A percentile compares a stretch with the other conserved stretches of the same genome.
Conservation (phyloP, 2,797 vertebrate species). For the Pangasius djambal region DNA sequence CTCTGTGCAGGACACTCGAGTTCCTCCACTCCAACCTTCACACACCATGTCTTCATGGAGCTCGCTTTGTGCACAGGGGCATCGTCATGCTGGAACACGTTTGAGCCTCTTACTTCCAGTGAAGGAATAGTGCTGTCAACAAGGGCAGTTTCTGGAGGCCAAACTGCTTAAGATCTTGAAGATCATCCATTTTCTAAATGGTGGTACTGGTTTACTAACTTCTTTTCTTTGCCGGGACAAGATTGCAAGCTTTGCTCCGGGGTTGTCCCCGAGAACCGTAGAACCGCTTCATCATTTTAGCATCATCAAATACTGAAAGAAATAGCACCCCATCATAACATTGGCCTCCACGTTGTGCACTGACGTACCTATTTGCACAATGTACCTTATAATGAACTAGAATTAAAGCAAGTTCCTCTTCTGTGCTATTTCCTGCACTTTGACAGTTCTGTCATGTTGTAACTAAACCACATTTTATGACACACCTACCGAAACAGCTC, state of each 20-base stretch:
- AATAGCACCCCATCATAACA: not conserved
- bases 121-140: not conserved
- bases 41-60: too few relatives aligned
- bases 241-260: not conserved
- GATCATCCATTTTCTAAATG: not conserved
- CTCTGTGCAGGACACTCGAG: too few relatives aligned
- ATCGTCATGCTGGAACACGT: too few relatives aligned
- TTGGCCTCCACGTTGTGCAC: not conserved
- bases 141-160: not conserved
- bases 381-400: not conserved
- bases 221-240: not conserved
- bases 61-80: too few relatives aligned
- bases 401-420: not conserved
- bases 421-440: not conserved
- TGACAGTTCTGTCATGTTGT: not conserved
- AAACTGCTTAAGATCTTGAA: not conserved
- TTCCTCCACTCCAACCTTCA: too few relatives aligned
- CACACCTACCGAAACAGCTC: not conserved
- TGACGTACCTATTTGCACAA: not conserved
- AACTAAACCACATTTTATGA: not conserved
- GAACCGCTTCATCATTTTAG: not conserved
- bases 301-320: not conserved
- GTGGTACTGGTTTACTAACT: not conserved
- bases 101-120: too few relatives aligned
- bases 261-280: not conserved